These are phyloP conservation scores for Donacobius atricapilla DNA, from an alignment of 2,113 vertebrate genomes.

Conservation along the genomic window DNA sequence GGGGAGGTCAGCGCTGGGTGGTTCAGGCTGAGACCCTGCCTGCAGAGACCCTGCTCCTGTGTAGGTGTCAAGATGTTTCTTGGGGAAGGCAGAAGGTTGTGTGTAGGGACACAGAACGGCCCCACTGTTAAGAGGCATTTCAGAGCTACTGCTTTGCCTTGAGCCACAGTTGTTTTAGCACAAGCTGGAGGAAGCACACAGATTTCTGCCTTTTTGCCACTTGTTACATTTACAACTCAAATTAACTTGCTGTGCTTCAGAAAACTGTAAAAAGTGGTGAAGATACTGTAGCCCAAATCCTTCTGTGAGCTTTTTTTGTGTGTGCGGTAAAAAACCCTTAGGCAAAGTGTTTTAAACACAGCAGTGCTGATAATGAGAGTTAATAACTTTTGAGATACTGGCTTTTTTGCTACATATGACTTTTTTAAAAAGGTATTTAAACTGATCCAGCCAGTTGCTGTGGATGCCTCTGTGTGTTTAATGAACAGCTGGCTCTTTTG, in stretches of 20 bases:
- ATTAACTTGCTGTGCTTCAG: conserved; percentile 8
- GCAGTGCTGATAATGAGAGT: not conserved
- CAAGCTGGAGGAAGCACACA: not conserved
- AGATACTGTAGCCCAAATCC: not conserved
- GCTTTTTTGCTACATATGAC: not conserved
- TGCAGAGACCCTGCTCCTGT: not conserved
- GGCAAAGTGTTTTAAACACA: not conserved
- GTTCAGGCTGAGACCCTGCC: not conserved
- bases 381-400: conserved; percentile 7
- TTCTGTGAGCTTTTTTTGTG: not conserved
- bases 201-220: not conserved
- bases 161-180: not conserved
- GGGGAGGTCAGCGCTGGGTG: not conserved
- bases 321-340: not conserved
- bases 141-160: not conserved
- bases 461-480: not conserved
- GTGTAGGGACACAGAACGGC: conserved; percentile 60
- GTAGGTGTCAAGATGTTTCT: conserved; percentile 34
- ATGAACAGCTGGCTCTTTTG: conserved; percentile 40
- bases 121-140: conserved; percentile 7
- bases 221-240: not conserved
- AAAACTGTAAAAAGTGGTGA: not conserved
- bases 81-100: not conserved
- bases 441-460: not conserved
- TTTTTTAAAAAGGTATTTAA: not conserved